phyloP scores from a whole-genome alignment of 2,113 vertebrate species.

The Apaloderma vittatum region DNA sequence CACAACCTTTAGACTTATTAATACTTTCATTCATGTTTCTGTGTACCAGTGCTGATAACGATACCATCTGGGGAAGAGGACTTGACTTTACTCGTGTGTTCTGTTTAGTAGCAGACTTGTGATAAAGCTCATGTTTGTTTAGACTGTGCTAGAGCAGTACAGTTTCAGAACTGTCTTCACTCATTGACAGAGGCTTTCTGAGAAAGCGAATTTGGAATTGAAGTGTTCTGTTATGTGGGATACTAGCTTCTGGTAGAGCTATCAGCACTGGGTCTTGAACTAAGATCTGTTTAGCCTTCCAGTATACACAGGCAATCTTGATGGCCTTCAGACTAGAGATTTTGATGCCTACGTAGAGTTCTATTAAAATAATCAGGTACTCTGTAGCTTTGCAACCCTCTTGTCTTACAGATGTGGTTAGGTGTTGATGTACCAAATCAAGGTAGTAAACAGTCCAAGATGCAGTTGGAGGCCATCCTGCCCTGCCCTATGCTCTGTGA shows the following conservation, averaged over 20 bases:
- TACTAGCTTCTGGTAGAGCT: constrained; percentile 75
- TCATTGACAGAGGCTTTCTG: background rate
- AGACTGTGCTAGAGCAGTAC: background rate
- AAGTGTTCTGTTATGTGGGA: background rate
- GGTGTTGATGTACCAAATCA: constrained; percentile 90
- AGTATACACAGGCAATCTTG: constrained; percentile 60
- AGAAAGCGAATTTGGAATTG: background rate
- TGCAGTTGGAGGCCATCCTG: constrained; percentile 91
- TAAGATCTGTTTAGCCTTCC: constrained; percentile 53
- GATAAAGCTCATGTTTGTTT: constrained; percentile 3
- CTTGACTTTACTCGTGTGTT: constrained; percentile 11
- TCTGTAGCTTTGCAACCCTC: constrained; percentile 89
- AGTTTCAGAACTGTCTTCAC: background rate
- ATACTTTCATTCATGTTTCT: constrained; percentile 70
- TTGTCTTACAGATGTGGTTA: constrained; percentile 92
- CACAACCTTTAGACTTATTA: constrained; percentile 61
- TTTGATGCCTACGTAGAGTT: constrained; percentile 78
- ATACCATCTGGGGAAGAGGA: constrained; percentile 69
- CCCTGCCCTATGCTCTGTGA: constrained; percentile 93
- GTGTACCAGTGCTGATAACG: constrained; percentile 80
- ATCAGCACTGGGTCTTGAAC: constrained; percentile 80
- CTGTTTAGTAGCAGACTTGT: constrained; percentile 10
- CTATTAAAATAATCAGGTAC: constrained; percentile 83
- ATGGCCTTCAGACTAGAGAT: constrained; percentile 84
- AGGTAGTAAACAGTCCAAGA: constrained; percentile 89